Evolutionary conservation across 2,113 vertebrate species (phyloP), one percentile per base, ranked within the genome.

Genomic region (Leucopternis melanops): DNA sequence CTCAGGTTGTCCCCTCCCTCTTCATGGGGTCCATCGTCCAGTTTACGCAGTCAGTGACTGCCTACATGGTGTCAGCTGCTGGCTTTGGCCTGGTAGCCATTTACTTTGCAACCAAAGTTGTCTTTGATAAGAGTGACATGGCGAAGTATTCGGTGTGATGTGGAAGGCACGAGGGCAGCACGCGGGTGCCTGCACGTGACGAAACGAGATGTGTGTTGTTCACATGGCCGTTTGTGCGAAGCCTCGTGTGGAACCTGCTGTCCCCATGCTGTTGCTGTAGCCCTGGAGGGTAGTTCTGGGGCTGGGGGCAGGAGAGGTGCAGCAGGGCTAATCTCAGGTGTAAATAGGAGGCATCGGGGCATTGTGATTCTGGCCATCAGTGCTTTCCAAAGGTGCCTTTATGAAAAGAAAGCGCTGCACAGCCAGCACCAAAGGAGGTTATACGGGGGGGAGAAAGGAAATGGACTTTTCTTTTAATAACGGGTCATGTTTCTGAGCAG

Each of bases 1-100:
- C 99, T 29, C 99, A 99, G 97, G 98, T 99, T 26, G 95, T 98
- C 52, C 98, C 98, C 0, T 99, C 99, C 12, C 98, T 99, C 42
- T 55, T 98, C 58, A 98, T 99, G 98, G 98, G 99, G 47, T 98
- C 97, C 32, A 97, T 99, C 3, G 99, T 99, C 13, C 98, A 99
- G 96, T 95, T 98, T 88, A 98, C 98, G 8, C 97, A 98, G 85
- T 99, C 98, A 0, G 99, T 99, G 94, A 98, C 98, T 1, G 98
- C 98, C 79, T 99, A 99, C 94, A 98, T 99, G 98, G 98, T 94
- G n/a, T 98, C 98, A 0, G 98, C 99, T 0, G 98, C 98, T 0
- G 96, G 75, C n/a, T 95, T 99, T 27, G 98, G 98, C 8, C 83
- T 99, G 31, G 96, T 99, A 6, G 98, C 98, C 78, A 98, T 99